A percentile compares a stretch with the other conserved stretches of the same genome.
phyloP scores from a whole-genome alignment of 2,113 vertebrate species.

The Mirza zaza region DNA sequence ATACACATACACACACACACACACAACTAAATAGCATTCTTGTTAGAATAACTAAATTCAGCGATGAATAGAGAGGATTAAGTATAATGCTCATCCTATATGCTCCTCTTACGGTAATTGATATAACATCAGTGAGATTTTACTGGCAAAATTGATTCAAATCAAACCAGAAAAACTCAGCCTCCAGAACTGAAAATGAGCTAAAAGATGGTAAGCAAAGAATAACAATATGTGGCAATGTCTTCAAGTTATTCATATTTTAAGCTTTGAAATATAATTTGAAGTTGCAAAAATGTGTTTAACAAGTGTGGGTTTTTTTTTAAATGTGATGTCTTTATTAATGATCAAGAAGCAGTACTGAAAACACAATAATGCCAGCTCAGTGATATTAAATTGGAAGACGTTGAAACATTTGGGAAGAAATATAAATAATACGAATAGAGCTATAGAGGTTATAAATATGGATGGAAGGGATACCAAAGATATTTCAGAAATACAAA shows the following conservation, averaged over 20 bases:
- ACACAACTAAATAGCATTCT: background rate
- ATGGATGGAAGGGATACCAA: constrained; percentile 51
- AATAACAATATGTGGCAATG: constrained; percentile 60
- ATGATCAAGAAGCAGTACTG: constrained; percentile 18
- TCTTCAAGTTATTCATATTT: constrained; percentile 63
- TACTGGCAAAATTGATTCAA: constrained; percentile 69
- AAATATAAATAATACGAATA: constrained; percentile 57
- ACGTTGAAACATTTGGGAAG: constrained; percentile 31
- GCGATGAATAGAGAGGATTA: constrained; percentile 54
- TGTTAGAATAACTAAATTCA: constrained; percentile 57
- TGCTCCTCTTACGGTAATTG: constrained; percentile 61
- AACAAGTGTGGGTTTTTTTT: constrained; percentile 15
- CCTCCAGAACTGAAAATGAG: constrained; percentile 62
- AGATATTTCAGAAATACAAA: constrained; percentile 7
- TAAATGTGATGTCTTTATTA: constrained; percentile 66
- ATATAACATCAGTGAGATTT: constrained; percentile 64
- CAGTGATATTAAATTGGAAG: constrained; percentile 42
- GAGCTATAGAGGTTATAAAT: constrained; percentile 53
- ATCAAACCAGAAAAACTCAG: constrained; percentile 69
- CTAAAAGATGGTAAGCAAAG: constrained; percentile 60
- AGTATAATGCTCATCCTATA: constrained; percentile 33
- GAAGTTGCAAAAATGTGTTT: constrained; percentile 63
- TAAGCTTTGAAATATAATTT: constrained; percentile 63
- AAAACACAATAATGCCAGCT: background rate
- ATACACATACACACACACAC: background rate